Evolutionary conservation across 2,113 vertebrate species (phyloP).

Genomic region (Fukomys damarensis): DNA sequence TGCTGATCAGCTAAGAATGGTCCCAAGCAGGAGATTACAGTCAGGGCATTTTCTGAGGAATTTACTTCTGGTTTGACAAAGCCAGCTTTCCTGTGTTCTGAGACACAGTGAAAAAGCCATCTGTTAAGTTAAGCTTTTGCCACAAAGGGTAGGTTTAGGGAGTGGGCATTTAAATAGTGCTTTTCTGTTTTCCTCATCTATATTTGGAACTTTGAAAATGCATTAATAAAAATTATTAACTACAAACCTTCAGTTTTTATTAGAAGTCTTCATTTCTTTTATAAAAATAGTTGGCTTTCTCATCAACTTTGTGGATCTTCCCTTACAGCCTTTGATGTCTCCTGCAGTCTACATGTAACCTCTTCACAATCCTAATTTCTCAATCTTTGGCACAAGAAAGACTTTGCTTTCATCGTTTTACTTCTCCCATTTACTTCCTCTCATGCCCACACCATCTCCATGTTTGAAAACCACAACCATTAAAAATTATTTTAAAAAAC

Average conservation of each 20-base stretch:
- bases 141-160: slow-evolving; percentile 35
- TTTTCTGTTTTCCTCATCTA: neutral
- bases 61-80: slow-evolving; percentile 59
- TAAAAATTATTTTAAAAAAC: slow-evolving; percentile 84
- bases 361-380: slow-evolving; percentile 75
- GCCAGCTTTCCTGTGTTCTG: slow-evolving; percentile 62
- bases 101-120: slow-evolving; percentile 72
- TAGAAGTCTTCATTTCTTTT: slow-evolving; percentile 33
- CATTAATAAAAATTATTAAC: slow-evolving; percentile 32
- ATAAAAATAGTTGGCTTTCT: slow-evolving; percentile 68
- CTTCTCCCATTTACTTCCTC: slow-evolving; percentile 58
- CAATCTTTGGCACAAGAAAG: slow-evolving; percentile 43
- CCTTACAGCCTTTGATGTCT: neutral
- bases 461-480: slow-evolving; percentile 81
- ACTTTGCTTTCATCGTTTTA: slow-evolving; percentile 68
- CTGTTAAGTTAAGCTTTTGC: slow-evolving; percentile 67
- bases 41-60: slow-evolving; percentile 65
- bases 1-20: slow-evolving; percentile 55
- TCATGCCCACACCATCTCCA: neutral
- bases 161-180: neutral
- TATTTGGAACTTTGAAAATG: slow-evolving; percentile 45
- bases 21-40: slow-evolving; percentile 57
- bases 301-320: slow-evolving; percentile 57
- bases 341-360: slow-evolving; percentile 24
- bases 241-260: slow-evolving; percentile 59